These are phyloP conservation scores for Drosophila nasuta DNA, from an alignment of 1,140 invertebrate genomes.

Conservation along the genomic window DNA sequence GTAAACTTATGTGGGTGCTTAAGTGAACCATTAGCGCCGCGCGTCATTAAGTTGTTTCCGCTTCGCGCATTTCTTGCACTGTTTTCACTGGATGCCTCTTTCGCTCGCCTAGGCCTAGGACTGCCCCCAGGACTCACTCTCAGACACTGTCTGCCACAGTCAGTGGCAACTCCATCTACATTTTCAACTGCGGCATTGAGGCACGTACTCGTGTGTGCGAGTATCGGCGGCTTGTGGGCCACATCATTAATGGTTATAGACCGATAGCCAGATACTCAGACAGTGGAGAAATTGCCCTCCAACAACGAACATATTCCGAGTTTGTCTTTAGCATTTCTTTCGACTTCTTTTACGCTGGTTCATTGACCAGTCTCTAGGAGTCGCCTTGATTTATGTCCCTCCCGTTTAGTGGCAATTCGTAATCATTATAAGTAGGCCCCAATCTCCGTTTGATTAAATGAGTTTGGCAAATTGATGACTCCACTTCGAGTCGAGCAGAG, in stretches of 20 bases:
- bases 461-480: constrained; percentile 36
- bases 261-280: constrained; percentile 21
- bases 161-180: background rate
- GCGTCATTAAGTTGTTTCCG: constrained; percentile 83
- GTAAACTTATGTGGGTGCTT: constrained; percentile 82
- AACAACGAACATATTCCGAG: background rate
- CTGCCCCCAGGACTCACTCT: constrained; percentile 15
- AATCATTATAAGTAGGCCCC: constrained; percentile 56
- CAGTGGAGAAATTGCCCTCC: background rate
- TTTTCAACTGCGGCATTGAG: constrained; percentile 41
- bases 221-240: constrained; percentile 56
- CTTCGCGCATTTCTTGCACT: constrained; percentile 78
- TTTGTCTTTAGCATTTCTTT: constrained; percentile 2
- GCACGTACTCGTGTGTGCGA: constrained; percentile 42
- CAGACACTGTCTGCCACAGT: constrained; percentile 10
- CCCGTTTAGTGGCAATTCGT: constrained; percentile 23
- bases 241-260: constrained; percentile 80
- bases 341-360: constrained; percentile 43
- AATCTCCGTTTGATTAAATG: constrained; percentile 51
- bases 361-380: constrained; percentile 65
- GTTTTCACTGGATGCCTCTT: constrained; percentile 34
- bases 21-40: constrained; percentile 83
- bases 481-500: constrained; percentile 1
- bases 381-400: constrained; percentile 67
- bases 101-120: constrained; percentile 22